Evolutionary conservation across 2,888 invertebrate species (phyloP).

Genomic region (Seladonia tumulorum): DNA sequence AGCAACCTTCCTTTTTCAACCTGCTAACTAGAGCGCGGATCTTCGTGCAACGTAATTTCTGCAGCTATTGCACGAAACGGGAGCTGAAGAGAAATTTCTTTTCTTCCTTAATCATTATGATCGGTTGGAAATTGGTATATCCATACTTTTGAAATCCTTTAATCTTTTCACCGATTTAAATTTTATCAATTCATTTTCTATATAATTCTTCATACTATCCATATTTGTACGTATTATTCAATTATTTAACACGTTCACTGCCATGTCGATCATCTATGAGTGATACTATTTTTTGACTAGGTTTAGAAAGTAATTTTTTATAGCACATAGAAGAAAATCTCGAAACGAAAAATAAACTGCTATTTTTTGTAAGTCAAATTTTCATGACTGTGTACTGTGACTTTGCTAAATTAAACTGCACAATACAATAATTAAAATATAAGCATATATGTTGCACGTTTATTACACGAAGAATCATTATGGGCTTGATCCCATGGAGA

Average conservation of each 20-base stretch:
- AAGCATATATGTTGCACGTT: not conserved
- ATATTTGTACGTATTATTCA: not conserved
- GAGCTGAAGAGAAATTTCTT: not conserved
- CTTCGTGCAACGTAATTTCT: not conserved
- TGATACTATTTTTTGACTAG: not conserved
- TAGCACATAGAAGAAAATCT: not conserved
- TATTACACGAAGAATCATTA: too few species aligned
- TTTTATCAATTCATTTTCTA: too few species aligned
- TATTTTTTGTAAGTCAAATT: not conserved
- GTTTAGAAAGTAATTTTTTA: not conserved
- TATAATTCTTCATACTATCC: too few species aligned
- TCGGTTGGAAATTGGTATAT: too few species aligned
- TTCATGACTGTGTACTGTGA: not conserved
- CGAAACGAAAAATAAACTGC: too few species aligned
- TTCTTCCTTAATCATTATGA: not conserved
- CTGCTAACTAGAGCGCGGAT: not conserved
- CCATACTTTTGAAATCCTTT: too few species aligned
- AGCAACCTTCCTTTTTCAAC: not conserved
- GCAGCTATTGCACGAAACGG: too few species aligned
- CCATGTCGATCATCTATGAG: too few species aligned
- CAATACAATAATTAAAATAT: not conserved
- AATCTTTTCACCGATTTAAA: too few species aligned
- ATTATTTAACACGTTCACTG: not conserved
- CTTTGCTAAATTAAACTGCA: too few species aligned
- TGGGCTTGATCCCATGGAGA: not conserved